Conservation (phyloP, 1,140 invertebrate species). For the Sipha flava region DNA sequence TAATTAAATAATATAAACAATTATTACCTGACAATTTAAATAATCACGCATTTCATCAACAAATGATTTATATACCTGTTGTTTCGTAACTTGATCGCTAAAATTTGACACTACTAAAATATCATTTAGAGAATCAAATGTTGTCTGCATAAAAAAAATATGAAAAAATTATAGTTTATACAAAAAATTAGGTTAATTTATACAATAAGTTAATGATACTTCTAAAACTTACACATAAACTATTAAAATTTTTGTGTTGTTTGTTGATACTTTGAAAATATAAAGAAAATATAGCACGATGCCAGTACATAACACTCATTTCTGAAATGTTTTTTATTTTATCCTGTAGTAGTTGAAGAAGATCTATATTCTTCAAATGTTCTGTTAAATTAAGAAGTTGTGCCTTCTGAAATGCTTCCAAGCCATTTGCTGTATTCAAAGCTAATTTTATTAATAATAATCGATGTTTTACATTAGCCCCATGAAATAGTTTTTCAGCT, state of each 20-base stretch:
- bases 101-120: neutral
- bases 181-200: no score
- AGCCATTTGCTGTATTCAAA: conserved; percentile 55
- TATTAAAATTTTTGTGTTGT: conserved; percentile 53
- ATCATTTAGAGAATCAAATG: neutral
- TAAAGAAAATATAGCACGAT: conserved; percentile 59
- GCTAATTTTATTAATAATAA: conserved; percentile 58
- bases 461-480: conserved; percentile 57
- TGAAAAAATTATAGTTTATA: conserved; percentile 7
- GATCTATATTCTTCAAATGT: conserved; percentile 55
- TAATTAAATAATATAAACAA: neutral
- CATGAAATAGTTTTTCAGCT: conserved; percentile 61
- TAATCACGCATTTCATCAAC: neutral
- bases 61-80: neutral
- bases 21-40: conserved; percentile 5
- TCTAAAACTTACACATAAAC: conserved; percentile 48
- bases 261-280: conserved; percentile 65
- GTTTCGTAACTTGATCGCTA: conserved; percentile 2
- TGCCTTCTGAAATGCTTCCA: conserved; percentile 48
- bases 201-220: neutral
- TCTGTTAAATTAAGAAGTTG: conserved; percentile 47
- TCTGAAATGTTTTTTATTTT: conserved; percentile 56
- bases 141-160: neutral
- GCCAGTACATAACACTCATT: conserved; percentile 74
- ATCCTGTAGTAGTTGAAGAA: conserved; percentile 52